A percentile compares a stretch with the other conserved stretches of the same genome.
Evolutionary conservation across 2,113 vertebrate species (phyloP).

Genomic region (Aegypius monachus): DNA sequence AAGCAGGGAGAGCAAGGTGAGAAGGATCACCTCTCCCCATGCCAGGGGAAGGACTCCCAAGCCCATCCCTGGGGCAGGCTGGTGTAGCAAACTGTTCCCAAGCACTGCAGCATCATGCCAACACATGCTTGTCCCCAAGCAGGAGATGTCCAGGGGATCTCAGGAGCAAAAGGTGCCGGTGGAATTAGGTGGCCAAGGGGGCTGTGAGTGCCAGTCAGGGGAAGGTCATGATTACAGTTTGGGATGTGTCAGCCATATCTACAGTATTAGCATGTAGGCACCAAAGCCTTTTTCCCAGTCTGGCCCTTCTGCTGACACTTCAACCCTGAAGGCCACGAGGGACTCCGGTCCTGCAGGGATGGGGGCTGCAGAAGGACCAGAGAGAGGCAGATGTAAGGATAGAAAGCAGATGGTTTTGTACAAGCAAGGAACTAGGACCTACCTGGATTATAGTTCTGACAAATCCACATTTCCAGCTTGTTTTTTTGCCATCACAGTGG

Average conservation of each 20-base stretch:
- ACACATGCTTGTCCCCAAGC: accelerated
- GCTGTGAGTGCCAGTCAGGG: neutral
- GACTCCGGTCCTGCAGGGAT: neutral
- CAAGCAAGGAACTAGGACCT: neutral
- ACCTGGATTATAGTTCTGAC: conserved; percentile 23
- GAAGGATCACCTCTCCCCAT: accelerated
- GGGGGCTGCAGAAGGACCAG: neutral
- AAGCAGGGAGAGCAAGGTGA: neutral
- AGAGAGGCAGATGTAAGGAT: neutral
- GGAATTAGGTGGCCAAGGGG: neutral
- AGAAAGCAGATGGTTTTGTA: neutral
- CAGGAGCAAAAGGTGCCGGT: neutral
- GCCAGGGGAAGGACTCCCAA: neutral
- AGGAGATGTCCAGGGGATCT: neutral
- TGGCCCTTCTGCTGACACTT: neutral
- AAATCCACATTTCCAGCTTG: neutral
- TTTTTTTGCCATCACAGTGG: neutral
- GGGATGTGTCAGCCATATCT: neutral
- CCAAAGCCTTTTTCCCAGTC: neutral
- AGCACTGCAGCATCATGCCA: neutral
- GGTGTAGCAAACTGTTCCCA: neutral
- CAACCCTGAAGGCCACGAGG: accelerated
- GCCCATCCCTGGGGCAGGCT: neutral
- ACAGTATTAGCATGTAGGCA: neutral
- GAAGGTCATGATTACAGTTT: neutral